Conservation (phyloP, 53 echinoderm and acorn worm genomes). For the Actinopyga echinites region DNA sequence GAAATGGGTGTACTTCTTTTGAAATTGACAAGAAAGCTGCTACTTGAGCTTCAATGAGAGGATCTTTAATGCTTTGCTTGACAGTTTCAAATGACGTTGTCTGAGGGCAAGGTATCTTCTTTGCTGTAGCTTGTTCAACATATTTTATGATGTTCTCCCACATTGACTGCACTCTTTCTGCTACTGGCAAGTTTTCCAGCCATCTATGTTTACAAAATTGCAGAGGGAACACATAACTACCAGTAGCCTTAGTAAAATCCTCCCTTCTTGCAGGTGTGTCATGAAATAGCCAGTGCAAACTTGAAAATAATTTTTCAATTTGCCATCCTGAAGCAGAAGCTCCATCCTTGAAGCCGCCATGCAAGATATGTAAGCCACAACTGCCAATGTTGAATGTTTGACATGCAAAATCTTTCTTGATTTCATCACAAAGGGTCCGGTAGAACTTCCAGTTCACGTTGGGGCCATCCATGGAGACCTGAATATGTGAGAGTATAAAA, state of each 20-base stretch:
- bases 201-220: conserved; percentile 14
- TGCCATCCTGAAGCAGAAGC: conserved; percentile 45
- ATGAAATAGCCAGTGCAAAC: conserved; percentile 37
- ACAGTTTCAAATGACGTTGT: too few species aligned
- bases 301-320: conserved; percentile 33
- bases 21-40: neutral
- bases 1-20: conserved; percentile 40
- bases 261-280: conserved; percentile 64
- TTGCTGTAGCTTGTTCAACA: neutral
- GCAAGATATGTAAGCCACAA: conserved; percentile 59
- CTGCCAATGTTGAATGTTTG: conserved; percentile 42
- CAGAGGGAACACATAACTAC: conserved; percentile 9
- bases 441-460: conserved; percentile 59
- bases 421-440: conserved; percentile 14
- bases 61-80: neutral
- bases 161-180: conserved; percentile 43
- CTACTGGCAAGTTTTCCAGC: conserved; percentile 60
- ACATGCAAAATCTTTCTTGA: neutral
- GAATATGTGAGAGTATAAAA: neutral
- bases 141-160: conserved; percentile 41
- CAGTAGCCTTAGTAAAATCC: conserved; percentile 38
- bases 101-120: too few species aligned
- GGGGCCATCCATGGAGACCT: conserved; percentile 63
- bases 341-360: conserved; percentile 46
- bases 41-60: neutral